phyloP scores from a whole-genome alignment of 2,113 vertebrate species.

The Muscicapa adusta region DNA sequence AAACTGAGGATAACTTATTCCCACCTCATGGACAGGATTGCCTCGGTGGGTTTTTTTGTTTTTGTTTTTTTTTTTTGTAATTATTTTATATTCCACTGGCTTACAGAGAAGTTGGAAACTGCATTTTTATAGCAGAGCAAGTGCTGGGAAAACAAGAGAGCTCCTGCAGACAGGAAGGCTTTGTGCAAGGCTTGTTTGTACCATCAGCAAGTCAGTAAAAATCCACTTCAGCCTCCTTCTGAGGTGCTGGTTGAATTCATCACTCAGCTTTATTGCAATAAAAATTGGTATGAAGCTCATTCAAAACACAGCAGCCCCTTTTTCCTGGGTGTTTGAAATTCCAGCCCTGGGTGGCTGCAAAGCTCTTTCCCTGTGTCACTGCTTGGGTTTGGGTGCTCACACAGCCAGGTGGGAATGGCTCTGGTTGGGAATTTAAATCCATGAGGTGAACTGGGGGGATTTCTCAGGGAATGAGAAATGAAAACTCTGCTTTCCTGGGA shows the following conservation, averaged over 20 bases:
- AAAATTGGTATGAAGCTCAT: background rate
- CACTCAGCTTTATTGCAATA: background rate
- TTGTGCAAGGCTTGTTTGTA: background rate
- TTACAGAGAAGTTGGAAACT: background rate
- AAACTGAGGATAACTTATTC: slow-evolving; percentile 47
- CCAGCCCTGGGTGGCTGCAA: background rate
- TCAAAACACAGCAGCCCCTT: background rate
- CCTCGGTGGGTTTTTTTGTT: background rate
- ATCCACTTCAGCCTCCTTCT: background rate
- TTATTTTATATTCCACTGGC: slow-evolving; percentile 48
- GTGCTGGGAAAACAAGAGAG: background rate
- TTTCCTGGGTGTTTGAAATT: fast-evolving
- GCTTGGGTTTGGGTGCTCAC: background rate
- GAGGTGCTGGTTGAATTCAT: background rate
- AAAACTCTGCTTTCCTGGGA: background rate
- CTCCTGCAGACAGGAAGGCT: background rate
- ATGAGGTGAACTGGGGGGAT: background rate
- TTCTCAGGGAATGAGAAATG: background rate
- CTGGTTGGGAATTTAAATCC: background rate
- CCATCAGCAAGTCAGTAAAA: background rate
- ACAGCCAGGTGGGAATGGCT: background rate
- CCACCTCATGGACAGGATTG: background rate
- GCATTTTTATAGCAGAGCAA: slow-evolving; percentile 29
- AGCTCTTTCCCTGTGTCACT: fast-evolving
- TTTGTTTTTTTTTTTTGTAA: background rate